Conservation (phyloP, 1,140 invertebrate genomes). For the Hypsibius dujardini region DNA sequence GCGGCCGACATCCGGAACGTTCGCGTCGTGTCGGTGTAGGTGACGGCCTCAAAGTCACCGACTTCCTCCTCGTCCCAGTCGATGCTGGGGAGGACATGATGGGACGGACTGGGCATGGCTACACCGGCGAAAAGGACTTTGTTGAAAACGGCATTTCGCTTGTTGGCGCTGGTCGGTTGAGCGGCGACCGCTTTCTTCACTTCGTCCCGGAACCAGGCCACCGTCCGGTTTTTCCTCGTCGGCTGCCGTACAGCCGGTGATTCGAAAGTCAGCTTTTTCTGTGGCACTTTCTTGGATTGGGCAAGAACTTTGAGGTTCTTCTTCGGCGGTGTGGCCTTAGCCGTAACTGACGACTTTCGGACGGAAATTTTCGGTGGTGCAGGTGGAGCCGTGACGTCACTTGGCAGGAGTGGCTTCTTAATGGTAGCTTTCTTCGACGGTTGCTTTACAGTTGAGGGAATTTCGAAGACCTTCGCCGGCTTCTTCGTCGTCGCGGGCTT, state of each 20-base stretch:
- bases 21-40: background rate
- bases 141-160: background rate
- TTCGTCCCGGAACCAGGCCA: background rate
- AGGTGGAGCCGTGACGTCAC: background rate
- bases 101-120: background rate
- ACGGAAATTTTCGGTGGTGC: too few relatives aligned
- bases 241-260: too few relatives aligned
- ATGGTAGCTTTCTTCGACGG: background rate
- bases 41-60: background rate
- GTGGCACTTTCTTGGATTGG: too few relatives aligned
- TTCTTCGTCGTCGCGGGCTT: background rate
- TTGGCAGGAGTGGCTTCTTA: background rate
- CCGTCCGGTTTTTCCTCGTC: background rate
- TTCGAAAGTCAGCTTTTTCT: too few relatives aligned
- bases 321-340: background rate
- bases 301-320: background rate
- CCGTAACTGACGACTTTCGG: background rate
- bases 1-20: background rate
- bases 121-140: background rate
- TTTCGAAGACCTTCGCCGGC: background rate
- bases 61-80: slow-evolving; percentile 1
- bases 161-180: background rate
- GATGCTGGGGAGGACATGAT: background rate
- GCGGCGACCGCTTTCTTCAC: background rate
- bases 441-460: background rate